Percentiles rank a stretch among this genome's conserved stretches.
phyloP scores from a whole-genome alignment of 2,888 invertebrate genomes.

The Eupithecia vulgata region DNA sequence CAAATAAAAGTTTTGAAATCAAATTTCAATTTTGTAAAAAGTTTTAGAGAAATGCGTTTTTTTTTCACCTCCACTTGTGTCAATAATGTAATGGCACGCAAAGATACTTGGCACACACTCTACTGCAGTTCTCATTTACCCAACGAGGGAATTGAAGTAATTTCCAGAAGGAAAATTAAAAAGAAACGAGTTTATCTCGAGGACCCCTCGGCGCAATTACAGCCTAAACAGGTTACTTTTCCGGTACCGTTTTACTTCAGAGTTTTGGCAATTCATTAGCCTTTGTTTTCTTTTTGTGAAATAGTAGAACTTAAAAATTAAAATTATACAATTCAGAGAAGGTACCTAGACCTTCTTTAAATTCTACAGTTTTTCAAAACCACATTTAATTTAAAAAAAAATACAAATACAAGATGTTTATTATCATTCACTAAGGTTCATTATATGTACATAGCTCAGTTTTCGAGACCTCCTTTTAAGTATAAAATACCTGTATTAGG shows the following conservation, averaged over 20 bases:
- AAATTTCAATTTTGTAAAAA: no score
- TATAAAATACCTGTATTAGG: no score
- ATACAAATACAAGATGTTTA: no score
- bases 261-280: constrained; percentile 8
- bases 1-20: background rate
- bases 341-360: no score
- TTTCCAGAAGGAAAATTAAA: constrained; percentile 75
- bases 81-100: background rate
- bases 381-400: no score
- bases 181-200: constrained; percentile 74
- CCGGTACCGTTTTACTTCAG: constrained; percentile 23
- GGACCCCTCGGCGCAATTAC: constrained; percentile 67
- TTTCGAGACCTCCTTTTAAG: no score
- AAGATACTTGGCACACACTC: background rate
- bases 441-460: no score
- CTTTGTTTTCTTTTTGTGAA: background rate
- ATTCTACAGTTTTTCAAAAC: no score
- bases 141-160: constrained; percentile 72
- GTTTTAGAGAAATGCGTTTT: no score
- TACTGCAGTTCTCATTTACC: constrained; percentile 63
- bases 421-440: no score
- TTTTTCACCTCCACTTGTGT: background rate
- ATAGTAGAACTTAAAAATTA: background rate
- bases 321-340: no score
- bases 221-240: constrained; percentile 61